Evolutionary conservation across 2,888 invertebrate genomes (phyloP).

Genomic region (Ferrisia virgata): DNA sequence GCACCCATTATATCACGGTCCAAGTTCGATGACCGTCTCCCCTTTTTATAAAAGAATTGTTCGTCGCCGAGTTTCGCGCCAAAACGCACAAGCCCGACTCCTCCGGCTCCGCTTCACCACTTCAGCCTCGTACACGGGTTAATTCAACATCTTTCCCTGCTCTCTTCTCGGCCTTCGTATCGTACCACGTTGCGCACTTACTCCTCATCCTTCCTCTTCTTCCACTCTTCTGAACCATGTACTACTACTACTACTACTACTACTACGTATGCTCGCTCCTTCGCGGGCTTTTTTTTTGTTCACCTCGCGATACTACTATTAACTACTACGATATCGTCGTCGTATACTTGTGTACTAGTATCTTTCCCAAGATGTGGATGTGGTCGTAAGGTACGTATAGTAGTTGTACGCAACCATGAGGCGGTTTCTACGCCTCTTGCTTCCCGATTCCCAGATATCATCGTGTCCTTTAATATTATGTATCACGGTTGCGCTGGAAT

Average conservation of each 20-base stretch:
- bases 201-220: background rate
- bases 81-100: slow-evolving; percentile 35
- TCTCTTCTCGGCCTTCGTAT: background rate
- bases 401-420: no score
- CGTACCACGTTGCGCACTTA: no score
- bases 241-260: background rate
- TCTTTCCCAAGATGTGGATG: no score
- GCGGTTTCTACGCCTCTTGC: no score
- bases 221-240: no score
- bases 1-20: slow-evolving; percentile 41
- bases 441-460: no score
- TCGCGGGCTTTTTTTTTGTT: background rate
- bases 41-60: slow-evolving; percentile 35
- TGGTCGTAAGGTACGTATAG: no score
- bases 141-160: background rate
- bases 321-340: background rate
- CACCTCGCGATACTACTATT: background rate
- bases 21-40: slow-evolving; percentile 45
- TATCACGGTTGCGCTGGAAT: no score
- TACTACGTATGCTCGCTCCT: background rate
- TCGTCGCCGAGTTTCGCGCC: slow-evolving; percentile 33
- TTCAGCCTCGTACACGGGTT: background rate
- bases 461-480: no score
- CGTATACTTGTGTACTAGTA: no score
- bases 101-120: background rate